Base-by-base conservation (phyloP, 2,888 invertebrate genomes). In the Sarcophaga variegata region DNA sequence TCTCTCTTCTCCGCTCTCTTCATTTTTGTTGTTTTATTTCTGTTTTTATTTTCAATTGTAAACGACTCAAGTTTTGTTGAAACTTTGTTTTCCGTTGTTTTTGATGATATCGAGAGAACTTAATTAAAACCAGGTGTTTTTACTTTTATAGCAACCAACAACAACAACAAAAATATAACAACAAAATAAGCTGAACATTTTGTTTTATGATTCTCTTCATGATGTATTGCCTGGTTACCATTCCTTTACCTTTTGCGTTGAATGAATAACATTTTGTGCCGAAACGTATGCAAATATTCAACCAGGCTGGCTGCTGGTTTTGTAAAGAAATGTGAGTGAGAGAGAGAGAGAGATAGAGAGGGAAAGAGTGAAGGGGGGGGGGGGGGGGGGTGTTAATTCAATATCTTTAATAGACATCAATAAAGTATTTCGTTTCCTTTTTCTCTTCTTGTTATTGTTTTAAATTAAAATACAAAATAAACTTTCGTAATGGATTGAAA, bases 61-160 rank as follows among this genome's bases (percentile, higher is more conserved):
- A 79, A 79, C 59, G 12, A 54, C 10, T 69, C 69, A 79, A 76
- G 76, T 75, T 83, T 77, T 20, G 66, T 64, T 27, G 17, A 72
- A 78, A 66, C 67, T 75, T 79, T 72, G 76, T 70, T 75, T 78
- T 37, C 62, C 63, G 63, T 62, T 83, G 54, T 83, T 25, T 62
- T 75, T 71, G 76, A 75, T 70, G 75, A 75, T 84, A 80, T 75
- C 69, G 63, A 75, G 67, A 83, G 83, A 81, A 87, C 86, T 87
- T 83, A 87, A 87, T 87, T 87, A 87, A 87, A 87, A 87, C 66
- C 83, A 87, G 86, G 86, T 87, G 86, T 81, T 78, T 81, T 81
- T 74, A 67, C 22, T 72, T 85, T 71, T 76, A 45, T 54, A 25
- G 59, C n/a, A 62, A 17, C 72, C 72, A 84, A 64, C 69, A 63